Conservation (phyloP, 2,797 vertebrate genomes). For the Calcarius lapponicus region DNA sequence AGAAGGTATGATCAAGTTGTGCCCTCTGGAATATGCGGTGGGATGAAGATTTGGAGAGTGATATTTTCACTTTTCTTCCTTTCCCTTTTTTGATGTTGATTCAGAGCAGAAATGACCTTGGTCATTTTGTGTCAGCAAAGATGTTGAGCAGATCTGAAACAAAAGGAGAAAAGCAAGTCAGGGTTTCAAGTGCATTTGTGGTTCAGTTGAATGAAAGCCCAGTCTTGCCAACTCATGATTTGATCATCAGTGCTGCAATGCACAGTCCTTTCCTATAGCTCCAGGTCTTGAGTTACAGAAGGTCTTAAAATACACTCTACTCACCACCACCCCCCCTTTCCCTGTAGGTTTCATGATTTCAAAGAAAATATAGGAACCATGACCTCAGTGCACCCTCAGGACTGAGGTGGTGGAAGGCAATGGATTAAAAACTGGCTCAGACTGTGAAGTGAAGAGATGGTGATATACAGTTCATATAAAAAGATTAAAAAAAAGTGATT, state of each 20-base stretch:
- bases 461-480: not conserved
- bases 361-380: slow-evolving; percentile 7
- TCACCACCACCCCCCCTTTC: not conserved
- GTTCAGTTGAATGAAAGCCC: slow-evolving; percentile 47
- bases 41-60: slow-evolving; percentile 17
- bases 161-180: slow-evolving; percentile 44
- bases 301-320: not conserved
- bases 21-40: slow-evolving; percentile 8
- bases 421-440: slow-evolving; percentile 13
- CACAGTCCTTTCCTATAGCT: slow-evolving; percentile 33
- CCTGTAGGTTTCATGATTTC: not conserved
- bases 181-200: slow-evolving; percentile 40
- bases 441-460: not conserved
- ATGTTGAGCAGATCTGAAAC: slow-evolving; percentile 50
- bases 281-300: slow-evolving; percentile 32
- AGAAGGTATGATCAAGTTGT: slow-evolving; percentile 13
- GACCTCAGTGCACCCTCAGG: slow-evolving; percentile 28
- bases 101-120: slow-evolving; percentile 61
- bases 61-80: slow-evolving; percentile 32
- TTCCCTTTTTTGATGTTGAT: slow-evolving; percentile 55
- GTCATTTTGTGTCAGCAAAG: slow-evolving; percentile 50
- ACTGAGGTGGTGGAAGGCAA: not conserved
- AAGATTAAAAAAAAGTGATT: not conserved
- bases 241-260: slow-evolving; percentile 38
- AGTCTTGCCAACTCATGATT: slow-evolving; percentile 56